These are phyloP conservation scores for Sitobion miscanthi DNA, from an alignment of 1,140 invertebrate genomes.

Conservation along the genomic window DNA sequence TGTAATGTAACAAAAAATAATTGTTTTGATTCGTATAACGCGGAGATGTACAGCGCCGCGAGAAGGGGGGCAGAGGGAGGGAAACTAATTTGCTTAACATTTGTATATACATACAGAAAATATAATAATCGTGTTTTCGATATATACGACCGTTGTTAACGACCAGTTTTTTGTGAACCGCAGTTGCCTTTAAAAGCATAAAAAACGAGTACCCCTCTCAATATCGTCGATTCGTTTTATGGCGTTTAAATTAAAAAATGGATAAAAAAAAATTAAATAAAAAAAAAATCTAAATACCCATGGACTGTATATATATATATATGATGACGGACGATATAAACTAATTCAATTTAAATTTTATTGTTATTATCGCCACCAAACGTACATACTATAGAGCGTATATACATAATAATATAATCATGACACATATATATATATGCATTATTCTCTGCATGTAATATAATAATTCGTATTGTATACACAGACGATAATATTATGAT, in stretches of 20 bases:
- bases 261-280: neutral
- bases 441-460: neutral
- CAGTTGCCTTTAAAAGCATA: neutral
- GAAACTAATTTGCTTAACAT: conserved; percentile 8
- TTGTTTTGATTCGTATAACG: conserved; percentile 23
- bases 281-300: neutral
- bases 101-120: neutral
- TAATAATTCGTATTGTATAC: neutral
- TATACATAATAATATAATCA: neutral
- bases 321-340: neutral
- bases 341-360: conserved; percentile 53
- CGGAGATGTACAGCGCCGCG: no score
- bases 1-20: conserved; percentile 33
- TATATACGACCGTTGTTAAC: conserved; percentile 25
- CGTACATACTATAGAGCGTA: neutral
- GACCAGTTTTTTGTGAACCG: conserved; percentile 3
- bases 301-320: neutral
- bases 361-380: conserved; percentile 29
- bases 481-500: neutral
- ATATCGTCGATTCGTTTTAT: conserved; percentile 46
- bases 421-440: neutral
- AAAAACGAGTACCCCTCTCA: conserved; percentile 26
- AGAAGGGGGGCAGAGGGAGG: neutral
- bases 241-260: conserved; percentile 42
- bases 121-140: conserved; percentile 29